Evolutionary conservation across 2,888 invertebrate genomes (phyloP), one percentile per base, ranked within the genome.

Genomic region (Nymphalis polychloros): DNA sequence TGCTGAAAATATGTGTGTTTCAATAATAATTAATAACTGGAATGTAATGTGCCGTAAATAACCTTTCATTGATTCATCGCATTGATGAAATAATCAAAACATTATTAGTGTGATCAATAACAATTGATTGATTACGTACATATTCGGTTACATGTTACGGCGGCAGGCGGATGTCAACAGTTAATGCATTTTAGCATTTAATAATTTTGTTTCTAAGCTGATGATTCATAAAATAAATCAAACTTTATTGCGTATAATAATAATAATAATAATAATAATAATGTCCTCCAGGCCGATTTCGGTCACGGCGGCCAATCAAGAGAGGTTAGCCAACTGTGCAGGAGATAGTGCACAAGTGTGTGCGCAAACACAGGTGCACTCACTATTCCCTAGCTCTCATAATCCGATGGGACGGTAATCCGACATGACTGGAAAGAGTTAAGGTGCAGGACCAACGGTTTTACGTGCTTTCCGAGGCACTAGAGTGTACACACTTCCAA

Each of bases 41-140:
- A 55, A 55, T 31, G 7, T 13, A 55, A 27, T 55, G n/a, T 31
- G 27, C 27, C 17, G 31, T n/a, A 31, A 55, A 31, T 31, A 31
- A 31, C 8, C 17, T 55, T 16, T 13, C 31, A 55, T 55, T 17
- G 17, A 55, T 55, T 31, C 53, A 55, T 55, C n/a, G 53, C 17
- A 55, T 55, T 17, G 53, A 55, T n/a, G 53, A 55, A 53, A 31
- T 55, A 55, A 31, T 55, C 23, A 31, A 55, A 27, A 23, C 27
- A 31, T 17, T 55, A 31, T 55, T 55, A 55, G 53, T 31, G 27
- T 55, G 31, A 55, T 55, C 53, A 55, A 55, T 20, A 20, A 50
- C 23, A 52, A 52, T 53, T n/a, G 53, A 53, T 53, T 55, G 53
- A 55, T 55, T 27, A 31, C 31, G 13, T 13, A 55, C 17, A 16